A percentile compares a stretch with the other conserved stretches of the same genome.
Conservation (phyloP, 2,888 invertebrate species). For the Agrotis ipsilon region DNA sequence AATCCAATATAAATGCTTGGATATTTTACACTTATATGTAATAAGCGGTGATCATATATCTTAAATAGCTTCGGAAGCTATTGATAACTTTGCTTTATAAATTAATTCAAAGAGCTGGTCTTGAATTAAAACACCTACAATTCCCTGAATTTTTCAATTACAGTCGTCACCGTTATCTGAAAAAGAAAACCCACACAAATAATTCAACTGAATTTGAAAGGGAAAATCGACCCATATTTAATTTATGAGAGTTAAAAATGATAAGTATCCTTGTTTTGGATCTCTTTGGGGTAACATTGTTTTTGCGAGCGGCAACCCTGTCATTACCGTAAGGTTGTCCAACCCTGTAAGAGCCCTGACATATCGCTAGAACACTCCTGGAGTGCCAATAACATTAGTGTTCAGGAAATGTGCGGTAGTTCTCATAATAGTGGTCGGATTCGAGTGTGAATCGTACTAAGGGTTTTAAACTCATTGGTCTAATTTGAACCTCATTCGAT, state of each 20-base stretch:
- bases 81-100: no score
- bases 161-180: not conserved
- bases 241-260: slow-evolving; percentile 59
- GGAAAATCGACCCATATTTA: slow-evolving; percentile 42
- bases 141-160: not conserved
- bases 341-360: slow-evolving; percentile 71
- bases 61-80: no score
- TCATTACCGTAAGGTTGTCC: slow-evolving; percentile 70
- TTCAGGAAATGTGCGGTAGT: slow-evolving; percentile 76
- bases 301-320: slow-evolving; percentile 62
- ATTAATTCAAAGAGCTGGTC: no score
- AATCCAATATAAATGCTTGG: no score
- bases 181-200: slow-evolving; percentile 28
- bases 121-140: not conserved
- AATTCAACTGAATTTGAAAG: slow-evolving; percentile 39
- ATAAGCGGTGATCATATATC: no score
- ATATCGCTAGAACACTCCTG: slow-evolving; percentile 63
- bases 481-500: slow-evolving; percentile 50
- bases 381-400: slow-evolving; percentile 71
- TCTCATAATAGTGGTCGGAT: slow-evolving; percentile 78
- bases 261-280: slow-evolving; percentile 63
- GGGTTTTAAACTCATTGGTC: slow-evolving; percentile 32
- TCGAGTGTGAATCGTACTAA: slow-evolving; percentile 68
- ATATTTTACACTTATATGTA: no score
- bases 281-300: slow-evolving; percentile 60